These are phyloP conservation scores for Alsophila aescularia DNA, from an alignment of 2,888 invertebrate genomes.

Conservation along the genomic window DNA sequence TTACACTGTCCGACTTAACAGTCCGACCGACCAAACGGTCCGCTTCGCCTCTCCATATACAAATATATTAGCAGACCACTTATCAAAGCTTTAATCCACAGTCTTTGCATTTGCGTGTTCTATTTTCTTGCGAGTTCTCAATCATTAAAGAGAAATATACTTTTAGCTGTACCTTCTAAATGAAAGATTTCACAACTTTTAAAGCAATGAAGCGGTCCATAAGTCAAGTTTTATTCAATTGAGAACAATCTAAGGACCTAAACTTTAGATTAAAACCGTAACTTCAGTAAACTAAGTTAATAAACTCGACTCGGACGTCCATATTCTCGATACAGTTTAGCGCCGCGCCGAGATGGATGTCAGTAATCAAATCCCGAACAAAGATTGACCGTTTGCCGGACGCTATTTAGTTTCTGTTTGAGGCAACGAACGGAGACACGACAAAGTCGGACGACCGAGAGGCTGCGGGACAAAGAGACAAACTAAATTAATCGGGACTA, in stretches of 20 bases:
- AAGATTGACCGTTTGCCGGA: constrained; percentile 66
- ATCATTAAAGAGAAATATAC: neutral
- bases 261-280: constrained; percentile 29
- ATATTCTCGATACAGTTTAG: constrained; percentile 27
- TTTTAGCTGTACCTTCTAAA: neutral
- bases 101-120: neutral
- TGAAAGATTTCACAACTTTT: constrained; percentile 4
- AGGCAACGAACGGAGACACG: constrained; percentile 41
- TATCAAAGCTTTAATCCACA: neutral
- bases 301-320: constrained; percentile 24
- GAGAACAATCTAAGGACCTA: constrained; percentile 18
- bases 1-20: constrained; percentile 17
- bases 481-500: constrained; percentile 81
- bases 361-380: constrained; percentile 72
- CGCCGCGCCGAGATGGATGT: constrained; percentile 50
- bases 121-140: neutral
- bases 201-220: constrained; percentile 16
- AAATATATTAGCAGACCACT: neutral
- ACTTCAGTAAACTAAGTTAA: constrained; percentile 26
- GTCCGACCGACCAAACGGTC: neutral
- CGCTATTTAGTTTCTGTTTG: constrained; percentile 69
- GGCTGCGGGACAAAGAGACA: constrained; percentile 70
- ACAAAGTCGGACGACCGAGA: constrained; percentile 31
- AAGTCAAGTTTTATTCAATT: constrained; percentile 20
- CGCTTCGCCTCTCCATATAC: neutral